A percentile compares a stretch with the other conserved stretches of the same genome.
These are phyloP conservation scores for Drosophila triauraria DNA, from an alignment of 1,140 invertebrate species.

Conservation along the genomic window DNA sequence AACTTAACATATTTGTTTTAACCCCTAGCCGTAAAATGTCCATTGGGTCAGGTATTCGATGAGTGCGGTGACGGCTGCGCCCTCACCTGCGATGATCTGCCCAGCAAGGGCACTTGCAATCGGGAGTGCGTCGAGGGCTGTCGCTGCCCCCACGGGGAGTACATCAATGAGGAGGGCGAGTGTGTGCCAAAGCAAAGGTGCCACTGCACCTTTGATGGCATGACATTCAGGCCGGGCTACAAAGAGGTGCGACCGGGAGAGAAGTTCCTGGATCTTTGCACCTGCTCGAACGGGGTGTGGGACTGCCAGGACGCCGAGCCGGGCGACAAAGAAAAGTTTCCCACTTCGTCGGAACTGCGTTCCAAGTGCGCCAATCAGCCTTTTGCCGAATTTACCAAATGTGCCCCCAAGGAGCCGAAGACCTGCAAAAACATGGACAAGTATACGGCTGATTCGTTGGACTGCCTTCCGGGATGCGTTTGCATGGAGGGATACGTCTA, in stretches of 20 bases:
- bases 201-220: constrained; percentile 90
- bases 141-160: constrained; percentile 92
- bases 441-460: constrained; percentile 84
- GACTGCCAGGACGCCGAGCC: constrained; percentile 88
- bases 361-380: constrained; percentile 87
- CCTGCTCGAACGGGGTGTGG: constrained; percentile 92
- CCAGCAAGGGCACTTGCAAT: constrained; percentile 62
- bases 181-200: constrained; percentile 92
- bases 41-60: constrained; percentile 91
- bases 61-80: constrained; percentile 91
- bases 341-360: constrained; percentile 87
- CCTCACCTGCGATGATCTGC: constrained; percentile 89
- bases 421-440: constrained; percentile 95
- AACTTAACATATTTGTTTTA: neutral
- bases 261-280: constrained; percentile 89
- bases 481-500: constrained; percentile 91
- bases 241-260: constrained; percentile 89
- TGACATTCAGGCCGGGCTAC: constrained; percentile 91
- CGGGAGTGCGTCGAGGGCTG: constrained; percentile 94
- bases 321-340: constrained; percentile 88
- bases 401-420: constrained; percentile 89
- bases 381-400: constrained; percentile 91
- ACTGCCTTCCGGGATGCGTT: constrained; percentile 91
- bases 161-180: constrained; percentile 89
- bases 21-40: constrained; percentile 88